Percentiles rank a stretch among this genome's conserved stretches.
Evolutionary conservation across 2,113 vertebrate genomes (phyloP).

Genomic region (Oplegnathus fasciatus): DNA sequence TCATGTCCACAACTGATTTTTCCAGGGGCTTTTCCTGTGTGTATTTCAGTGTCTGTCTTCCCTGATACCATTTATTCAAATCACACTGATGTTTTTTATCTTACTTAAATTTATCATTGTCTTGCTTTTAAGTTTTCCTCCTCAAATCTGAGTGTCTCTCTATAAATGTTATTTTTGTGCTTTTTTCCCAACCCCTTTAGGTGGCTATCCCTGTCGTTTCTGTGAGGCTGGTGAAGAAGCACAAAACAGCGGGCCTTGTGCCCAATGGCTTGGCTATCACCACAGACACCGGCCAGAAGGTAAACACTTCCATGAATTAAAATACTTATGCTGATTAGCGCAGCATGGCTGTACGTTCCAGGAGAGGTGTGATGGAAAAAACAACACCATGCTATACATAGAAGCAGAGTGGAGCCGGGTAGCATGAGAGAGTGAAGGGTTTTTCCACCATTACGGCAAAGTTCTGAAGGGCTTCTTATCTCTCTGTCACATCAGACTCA

Average conservation of each 20-base stretch:
- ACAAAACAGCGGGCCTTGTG: slow-evolving; percentile 94
- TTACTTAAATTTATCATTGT: background rate
- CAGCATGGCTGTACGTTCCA: slow-evolving; percentile 40
- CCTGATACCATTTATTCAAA: background rate
- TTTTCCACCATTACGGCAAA: slow-evolving; percentile 39
- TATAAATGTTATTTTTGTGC: background rate
- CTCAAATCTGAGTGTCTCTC: background rate
- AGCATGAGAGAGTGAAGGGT: background rate
- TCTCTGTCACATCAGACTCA: slow-evolving; percentile 18
- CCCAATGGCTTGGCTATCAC: slow-evolving; percentile 96
- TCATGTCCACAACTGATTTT: slow-evolving; percentile 25
- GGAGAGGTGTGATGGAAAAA: slow-evolving; percentile 61
- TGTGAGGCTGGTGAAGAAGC: slow-evolving; percentile 94
- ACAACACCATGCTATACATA: slow-evolving; percentile 64
- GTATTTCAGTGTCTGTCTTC: background rate
- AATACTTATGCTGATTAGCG: slow-evolving; percentile 55
- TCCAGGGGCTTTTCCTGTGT: background rate
- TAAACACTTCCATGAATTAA: slow-evolving; percentile 69
- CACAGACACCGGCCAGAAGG: slow-evolving; percentile 93
- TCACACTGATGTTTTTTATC: background rate
- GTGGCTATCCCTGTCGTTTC: slow-evolving; percentile 93
- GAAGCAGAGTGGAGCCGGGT: slow-evolving; percentile 38
- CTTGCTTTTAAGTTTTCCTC: background rate
- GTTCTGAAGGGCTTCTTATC: slow-evolving; percentile 27
- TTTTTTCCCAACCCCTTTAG: slow-evolving; percentile 71